Conservation (phyloP, 2,113 vertebrate genomes). For the Pterocles burchelli region DNA sequence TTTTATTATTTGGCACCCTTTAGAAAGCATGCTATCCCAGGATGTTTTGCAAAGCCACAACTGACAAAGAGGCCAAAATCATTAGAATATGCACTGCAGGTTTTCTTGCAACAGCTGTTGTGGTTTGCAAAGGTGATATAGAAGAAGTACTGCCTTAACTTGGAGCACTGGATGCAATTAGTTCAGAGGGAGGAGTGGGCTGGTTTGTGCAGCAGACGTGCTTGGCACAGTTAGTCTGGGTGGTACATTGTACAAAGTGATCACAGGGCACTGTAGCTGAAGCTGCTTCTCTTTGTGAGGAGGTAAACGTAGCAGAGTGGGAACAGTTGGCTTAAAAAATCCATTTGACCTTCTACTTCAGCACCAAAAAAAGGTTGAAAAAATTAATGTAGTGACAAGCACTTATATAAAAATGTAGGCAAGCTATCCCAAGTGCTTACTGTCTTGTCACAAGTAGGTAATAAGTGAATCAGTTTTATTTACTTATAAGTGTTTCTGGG, state of each 20-base stretch:
- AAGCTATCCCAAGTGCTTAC: background rate
- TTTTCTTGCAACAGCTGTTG: conserved; percentile 61
- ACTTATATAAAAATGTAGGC: background rate
- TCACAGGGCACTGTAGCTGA: conserved; percentile 25
- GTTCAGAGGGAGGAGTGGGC: conserved; percentile 10
- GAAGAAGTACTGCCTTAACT: conserved; percentile 34
- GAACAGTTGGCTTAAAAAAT: conserved; percentile 59
- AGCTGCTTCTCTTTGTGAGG: conserved; percentile 51
- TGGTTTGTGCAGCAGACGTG: conserved; percentile 17
- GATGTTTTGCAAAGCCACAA: background rate
- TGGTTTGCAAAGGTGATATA: conserved; percentile 41
- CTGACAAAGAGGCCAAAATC: background rate
- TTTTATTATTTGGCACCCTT: background rate
- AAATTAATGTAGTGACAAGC: background rate
- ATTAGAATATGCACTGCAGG: background rate
- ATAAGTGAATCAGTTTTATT: background rate
- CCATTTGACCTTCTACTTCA: conserved; percentile 33
- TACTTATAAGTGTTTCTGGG: background rate
- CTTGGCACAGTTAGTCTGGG: conserved; percentile 33
- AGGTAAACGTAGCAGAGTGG: background rate
- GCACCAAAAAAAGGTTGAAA: background rate
- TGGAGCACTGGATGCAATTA: conserved; percentile 56
- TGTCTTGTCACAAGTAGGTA: background rate
- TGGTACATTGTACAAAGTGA: conserved; percentile 28
- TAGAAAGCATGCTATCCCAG: conserved; percentile 14